Base-by-base conservation (phyloP, 2,888 invertebrate species). In the Chymomyza caudatula region DNA sequence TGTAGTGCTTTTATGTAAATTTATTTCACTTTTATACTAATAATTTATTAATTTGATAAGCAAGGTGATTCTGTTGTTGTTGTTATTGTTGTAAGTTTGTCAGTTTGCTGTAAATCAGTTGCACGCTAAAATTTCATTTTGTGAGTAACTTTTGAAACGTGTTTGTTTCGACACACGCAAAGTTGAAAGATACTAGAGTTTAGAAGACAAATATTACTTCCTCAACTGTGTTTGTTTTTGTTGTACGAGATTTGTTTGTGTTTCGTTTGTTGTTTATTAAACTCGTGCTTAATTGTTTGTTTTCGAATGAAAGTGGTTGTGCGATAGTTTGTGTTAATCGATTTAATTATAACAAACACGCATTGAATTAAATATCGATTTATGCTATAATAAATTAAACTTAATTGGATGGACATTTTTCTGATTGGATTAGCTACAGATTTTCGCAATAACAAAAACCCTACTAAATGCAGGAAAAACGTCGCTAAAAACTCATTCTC, bases 1-100 rank as follows among this genome's bases (percentile, higher is more conserved):
- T 17, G 3, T 15, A 20, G 42, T 64, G 37, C 47, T 63, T 11
- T 20, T 56, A 61, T 60, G 69, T 64, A 69, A 67, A 63, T 65
- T 57, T 57, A 42, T 58, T 47, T 47, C 15, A 53, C 15, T 17
- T 37, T 60, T 53, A 20, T 22, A 53, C 11, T 13, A n/a, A 19
- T 47, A 47, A 17, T 44, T 43, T 53, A 22, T 60, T 29, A 19
- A 56, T 43, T 56, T 43, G 22, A 42, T 53, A 43, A 23, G 44
- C 60, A 60, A 60, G 53, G 60, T 60, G 43, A 60, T 22, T 53
- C 3, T 37, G 52, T 13, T 52, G 20, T 4, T n/a, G 5, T 52
- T 53, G 19, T 3, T 23, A 13, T 23, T 53, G 19, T 53, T 19
- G 3, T 25, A 8, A 29, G 19, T 44, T 13, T 19, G 19, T n/a